A percentile compares a stretch with the other conserved stretches of the same genome.
These are phyloP conservation scores for Aramus guarauna DNA, from an alignment of 2,113 vertebrate species.

Conservation along the genomic window DNA sequence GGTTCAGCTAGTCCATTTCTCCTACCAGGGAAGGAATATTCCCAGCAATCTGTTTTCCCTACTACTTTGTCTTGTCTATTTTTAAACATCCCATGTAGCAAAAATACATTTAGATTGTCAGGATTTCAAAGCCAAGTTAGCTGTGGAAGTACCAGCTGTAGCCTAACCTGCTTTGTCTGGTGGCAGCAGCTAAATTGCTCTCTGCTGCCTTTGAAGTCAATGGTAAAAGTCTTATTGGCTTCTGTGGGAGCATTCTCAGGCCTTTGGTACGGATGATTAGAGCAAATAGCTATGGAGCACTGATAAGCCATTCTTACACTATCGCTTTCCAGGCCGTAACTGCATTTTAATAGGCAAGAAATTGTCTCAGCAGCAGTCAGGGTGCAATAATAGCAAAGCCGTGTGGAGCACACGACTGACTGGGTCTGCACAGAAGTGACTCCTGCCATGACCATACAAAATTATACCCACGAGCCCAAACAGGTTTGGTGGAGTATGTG, in stretches of 20 bases:
- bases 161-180: constrained; percentile 65
- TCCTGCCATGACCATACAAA: background rate
- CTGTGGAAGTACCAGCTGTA: constrained; percentile 60
- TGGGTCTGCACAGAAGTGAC: background rate
- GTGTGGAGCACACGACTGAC: background rate
- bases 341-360: constrained; percentile 69
- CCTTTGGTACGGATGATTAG: constrained; percentile 46
- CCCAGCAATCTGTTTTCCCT: constrained; percentile 49
- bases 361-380: constrained; percentile 63
- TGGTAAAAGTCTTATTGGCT: constrained; percentile 64
- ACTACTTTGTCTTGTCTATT: constrained; percentile 56
- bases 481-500: background rate
- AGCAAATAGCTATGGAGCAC: constrained; percentile 53
- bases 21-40: constrained; percentile 23
- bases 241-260: constrained; percentile 57
- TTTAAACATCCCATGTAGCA: constrained; percentile 49
- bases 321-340: constrained; percentile 23
- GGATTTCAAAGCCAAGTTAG: constrained; percentile 57
- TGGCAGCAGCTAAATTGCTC: constrained; percentile 60
- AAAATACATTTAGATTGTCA: constrained; percentile 52
- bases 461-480: background rate
- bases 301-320: constrained; percentile 51
- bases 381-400: constrained; percentile 56
- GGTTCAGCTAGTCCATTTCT: constrained; percentile 59
- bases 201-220: constrained; percentile 61